These are phyloP conservation scores for Cottoperca gobio DNA, from an alignment of 2,797 vertebrate species.

Conservation along the genomic window DNA sequence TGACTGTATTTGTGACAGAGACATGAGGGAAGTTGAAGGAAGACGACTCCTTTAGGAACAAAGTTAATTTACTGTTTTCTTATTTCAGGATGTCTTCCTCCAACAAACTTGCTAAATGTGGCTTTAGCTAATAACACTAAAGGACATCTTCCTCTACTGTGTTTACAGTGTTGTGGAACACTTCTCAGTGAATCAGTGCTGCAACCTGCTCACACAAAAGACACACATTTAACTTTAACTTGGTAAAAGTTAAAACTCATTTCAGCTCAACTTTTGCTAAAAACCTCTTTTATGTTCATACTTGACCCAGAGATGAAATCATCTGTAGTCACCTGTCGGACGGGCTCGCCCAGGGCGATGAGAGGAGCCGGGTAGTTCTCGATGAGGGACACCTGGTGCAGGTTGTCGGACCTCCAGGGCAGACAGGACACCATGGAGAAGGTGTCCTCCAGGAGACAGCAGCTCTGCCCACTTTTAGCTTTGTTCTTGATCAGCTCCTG, in stretches of 20 bases:
- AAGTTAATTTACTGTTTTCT: too few species aligned
- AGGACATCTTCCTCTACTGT: too few species aligned
- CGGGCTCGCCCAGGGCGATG: conserved; percentile 92
- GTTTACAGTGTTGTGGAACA: too few species aligned
- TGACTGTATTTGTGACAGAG: too few species aligned
- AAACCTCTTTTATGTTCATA: not conserved
- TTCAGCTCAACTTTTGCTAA: not conserved
- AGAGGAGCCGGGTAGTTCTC: conserved; percentile 96
- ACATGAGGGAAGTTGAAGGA: too few species aligned
- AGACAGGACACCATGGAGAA: conserved; percentile 93
- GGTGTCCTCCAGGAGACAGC: conserved; percentile 92
- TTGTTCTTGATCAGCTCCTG: conserved; percentile 97
- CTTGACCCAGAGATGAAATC: not conserved
- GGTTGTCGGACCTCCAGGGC: conserved; percentile 91
- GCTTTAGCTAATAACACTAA: too few species aligned
- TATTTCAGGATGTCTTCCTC: too few species aligned
- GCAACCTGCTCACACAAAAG: too few species aligned
- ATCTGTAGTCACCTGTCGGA: conserved; percentile 88
- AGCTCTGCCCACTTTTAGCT: conserved; percentile 91
- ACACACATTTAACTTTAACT: too few species aligned
- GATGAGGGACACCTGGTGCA: conserved; percentile 93
- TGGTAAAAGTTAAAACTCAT: not conserved
- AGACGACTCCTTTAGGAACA: too few species aligned
- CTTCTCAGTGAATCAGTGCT: too few species aligned
- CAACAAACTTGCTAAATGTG: too few species aligned